Evolutionary conservation across 2,888 invertebrate species (phyloP), one percentile per base, ranked within the genome.

Genomic region (Amblyteles armatorius): DNA sequence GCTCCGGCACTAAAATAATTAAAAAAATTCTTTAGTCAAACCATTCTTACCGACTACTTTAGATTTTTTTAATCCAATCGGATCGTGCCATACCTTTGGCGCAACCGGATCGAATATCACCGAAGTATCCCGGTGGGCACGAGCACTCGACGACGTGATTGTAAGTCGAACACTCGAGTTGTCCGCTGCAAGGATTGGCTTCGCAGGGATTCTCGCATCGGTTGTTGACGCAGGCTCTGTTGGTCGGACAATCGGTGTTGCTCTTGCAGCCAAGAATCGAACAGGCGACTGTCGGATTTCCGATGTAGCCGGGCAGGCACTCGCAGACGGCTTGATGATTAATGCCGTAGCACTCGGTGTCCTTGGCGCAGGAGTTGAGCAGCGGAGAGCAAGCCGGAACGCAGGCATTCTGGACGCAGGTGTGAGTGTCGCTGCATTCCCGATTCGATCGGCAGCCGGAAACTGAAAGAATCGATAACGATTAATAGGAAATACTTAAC

Each of bases 321-420:
- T 97, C 97, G 91, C 98, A 98, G 0, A 97, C 95, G 0, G 97
- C 97, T 65, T 96, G 96, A 93, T 98, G 98, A 89, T 97, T 96
- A 60, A 96, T 94, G 16, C 97, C 97, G 85, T 97, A 96, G 91
- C 98, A 98, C 89, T 96, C 95, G 0, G 98, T 97, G 76, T 96
- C 95, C 69, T 95, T 95, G 76, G 97, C 98, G 91, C 98, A 98
- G 78, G 96, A 95, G 68, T 96, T 95, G 86, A 97, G 96, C 1
- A 96, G 95, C 0, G 93, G 90, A 40, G 92, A 92, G 91, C 98
- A 98, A 7, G 96, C 98, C 52, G 97, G 97, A 60, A 97, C 95
- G 91, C 98, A 98, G 84, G 97, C 96, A 91, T 96, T 96, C 92
- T 98, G 97, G 48, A 97, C 95, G 92, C 98, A 98, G n/a, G 96